phyloP scores from a whole-genome alignment of 2,888 invertebrate genomes.

The Cosmia pyralina region DNA sequence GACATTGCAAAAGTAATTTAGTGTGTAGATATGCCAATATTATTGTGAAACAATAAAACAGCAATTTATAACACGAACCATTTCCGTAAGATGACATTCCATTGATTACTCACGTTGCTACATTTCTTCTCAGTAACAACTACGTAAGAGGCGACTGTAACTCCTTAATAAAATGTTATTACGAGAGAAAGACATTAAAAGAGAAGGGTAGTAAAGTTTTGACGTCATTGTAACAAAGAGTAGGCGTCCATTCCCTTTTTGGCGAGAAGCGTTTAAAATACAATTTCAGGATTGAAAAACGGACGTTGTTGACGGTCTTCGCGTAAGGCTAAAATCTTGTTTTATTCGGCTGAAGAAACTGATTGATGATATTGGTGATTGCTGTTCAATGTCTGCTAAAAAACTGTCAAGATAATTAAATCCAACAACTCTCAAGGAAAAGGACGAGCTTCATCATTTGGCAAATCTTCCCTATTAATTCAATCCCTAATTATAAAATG shows the following conservation, averaged over 20 bases:
- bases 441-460: too few species aligned
- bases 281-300: not conserved
- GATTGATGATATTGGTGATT: not conserved
- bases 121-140: constrained; percentile 8
- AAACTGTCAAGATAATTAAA: not conserved
- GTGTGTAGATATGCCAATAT: constrained; percentile 19
- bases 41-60: constrained; percentile 25
- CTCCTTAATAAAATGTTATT: constrained; percentile 47
- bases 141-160: constrained; percentile 21
- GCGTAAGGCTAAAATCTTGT: not conserved
- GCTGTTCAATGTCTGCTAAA: not conserved
- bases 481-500: not conserved
- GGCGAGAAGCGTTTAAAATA: not conserved
- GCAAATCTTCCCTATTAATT: not conserved
- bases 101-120: constrained; percentile 22
- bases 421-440: not conserved
- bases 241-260: constrained; percentile 11
- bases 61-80: not conserved
- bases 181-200: constrained; percentile 30
- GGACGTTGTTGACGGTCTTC: too few species aligned
- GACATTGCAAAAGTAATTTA: not conserved
- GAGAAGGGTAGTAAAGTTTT: constrained; percentile 29
- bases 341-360: constrained; percentile 1
- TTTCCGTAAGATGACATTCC: constrained; percentile 26
- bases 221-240: constrained; percentile 22